These are phyloP conservation scores for Eurystomus gularis DNA, from an alignment of 2,113 vertebrate species.

Conservation along the genomic window DNA sequence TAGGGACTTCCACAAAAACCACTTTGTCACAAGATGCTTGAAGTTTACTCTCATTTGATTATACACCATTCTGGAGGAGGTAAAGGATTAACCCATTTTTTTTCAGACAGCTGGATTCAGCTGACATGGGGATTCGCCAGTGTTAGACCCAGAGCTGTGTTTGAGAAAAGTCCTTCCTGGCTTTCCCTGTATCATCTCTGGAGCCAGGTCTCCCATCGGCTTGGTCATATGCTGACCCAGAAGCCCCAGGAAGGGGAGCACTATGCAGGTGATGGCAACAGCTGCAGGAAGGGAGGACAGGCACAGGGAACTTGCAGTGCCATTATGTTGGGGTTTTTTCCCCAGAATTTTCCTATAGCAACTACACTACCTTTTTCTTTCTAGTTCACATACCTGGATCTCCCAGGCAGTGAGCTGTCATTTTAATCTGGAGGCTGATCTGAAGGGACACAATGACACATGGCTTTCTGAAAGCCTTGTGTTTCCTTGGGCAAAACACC, in stretches of 20 bases:
- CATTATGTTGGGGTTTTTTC: not conserved
- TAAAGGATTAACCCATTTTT: not conserved
- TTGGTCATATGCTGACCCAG: rapidly evolving
- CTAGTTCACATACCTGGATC: not conserved
- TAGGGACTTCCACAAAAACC: not conserved
- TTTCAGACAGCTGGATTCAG: not conserved
- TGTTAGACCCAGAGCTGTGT: not conserved
- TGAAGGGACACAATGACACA: not conserved
- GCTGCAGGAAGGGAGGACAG: not conserved
- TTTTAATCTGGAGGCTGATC: not conserved
- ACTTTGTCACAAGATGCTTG: not conserved
- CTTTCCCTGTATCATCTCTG: not conserved
- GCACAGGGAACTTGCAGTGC: not conserved
- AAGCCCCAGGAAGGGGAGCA: not conserved
- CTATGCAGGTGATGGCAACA: not conserved
- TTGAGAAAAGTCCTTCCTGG: not conserved
- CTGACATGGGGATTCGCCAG: not conserved
- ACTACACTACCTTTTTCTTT: not conserved
- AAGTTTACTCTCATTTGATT: not conserved
- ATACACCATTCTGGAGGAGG: not conserved
- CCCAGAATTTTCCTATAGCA: not conserved
- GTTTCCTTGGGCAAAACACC: not conserved
- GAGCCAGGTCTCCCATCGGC: not conserved
- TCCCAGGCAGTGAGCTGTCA: not conserved
- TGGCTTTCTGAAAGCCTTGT: not conserved